These are phyloP conservation scores for Catocala sponsa DNA, from an alignment of 2,888 invertebrate species.

Conservation along the genomic window DNA sequence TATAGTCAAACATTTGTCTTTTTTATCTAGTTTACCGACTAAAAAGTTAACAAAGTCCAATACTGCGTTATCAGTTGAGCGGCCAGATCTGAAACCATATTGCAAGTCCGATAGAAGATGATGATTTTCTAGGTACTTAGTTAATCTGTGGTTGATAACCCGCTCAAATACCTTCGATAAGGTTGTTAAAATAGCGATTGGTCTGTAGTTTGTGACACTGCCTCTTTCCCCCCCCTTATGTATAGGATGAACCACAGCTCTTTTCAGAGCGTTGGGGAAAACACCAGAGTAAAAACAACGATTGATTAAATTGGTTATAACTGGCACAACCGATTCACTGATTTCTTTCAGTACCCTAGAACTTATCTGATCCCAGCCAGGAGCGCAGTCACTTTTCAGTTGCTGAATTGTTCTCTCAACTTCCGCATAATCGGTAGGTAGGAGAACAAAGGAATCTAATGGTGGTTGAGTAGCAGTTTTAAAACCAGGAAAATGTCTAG, in stretches of 20 bases:
- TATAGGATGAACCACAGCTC: conserved; percentile 1
- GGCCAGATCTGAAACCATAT: background rate
- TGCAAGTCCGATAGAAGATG: background rate
- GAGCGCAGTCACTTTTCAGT: background rate
- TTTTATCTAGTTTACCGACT: conserved; percentile 7
- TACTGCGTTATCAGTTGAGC: conserved; percentile 11
- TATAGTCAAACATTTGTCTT: conserved; percentile 12
- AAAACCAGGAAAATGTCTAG: conserved; percentile 18
- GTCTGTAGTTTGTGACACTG: conserved; percentile 19
- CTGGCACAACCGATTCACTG: background rate
- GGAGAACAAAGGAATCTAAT: background rate
- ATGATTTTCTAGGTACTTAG: conserved; percentile 4
- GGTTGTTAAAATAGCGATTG: conserved; percentile 16
- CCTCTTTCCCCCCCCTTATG: conserved; percentile 15
- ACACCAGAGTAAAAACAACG: background rate
- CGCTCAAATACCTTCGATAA: conserved; percentile 13
- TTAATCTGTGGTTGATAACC: conserved; percentile 1
- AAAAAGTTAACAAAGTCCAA: conserved; percentile 1
- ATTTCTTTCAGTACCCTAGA: background rate
- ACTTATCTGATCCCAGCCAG: conserved; percentile 10
- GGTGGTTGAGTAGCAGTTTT: background rate
- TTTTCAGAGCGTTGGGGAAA: background rate
- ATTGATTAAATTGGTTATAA: background rate
- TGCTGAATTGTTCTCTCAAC: background rate
- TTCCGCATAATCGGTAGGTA: background rate